Percentiles rank a stretch among this genome's conserved stretches.
These are phyloP conservation scores for Molothrus ater DNA, from an alignment of 2,797 vertebrate genomes.

Conservation along the genomic window DNA sequence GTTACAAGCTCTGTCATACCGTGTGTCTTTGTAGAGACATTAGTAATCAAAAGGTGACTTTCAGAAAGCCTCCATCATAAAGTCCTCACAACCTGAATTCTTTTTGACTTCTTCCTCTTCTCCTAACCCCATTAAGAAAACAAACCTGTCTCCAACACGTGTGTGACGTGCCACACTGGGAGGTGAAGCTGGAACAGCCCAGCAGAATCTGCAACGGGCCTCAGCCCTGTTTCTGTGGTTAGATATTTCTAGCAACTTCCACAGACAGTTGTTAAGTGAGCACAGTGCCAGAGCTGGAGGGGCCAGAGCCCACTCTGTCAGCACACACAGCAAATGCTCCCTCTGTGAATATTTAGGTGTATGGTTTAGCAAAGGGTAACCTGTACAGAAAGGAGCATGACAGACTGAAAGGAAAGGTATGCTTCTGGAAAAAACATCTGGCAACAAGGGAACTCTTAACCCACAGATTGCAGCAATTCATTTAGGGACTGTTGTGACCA, in stretches of 20 bases:
- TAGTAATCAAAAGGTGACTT: neutral
- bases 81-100: neutral
- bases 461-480: neutral
- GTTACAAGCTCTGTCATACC: neutral
- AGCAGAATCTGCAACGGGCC: neutral
- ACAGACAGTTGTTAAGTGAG: neutral
- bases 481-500: neutral
- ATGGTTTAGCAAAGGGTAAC: neutral
- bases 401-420: neutral
- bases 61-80: neutral
- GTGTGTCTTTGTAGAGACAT: neutral
- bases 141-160: neutral
- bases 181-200: neutral
- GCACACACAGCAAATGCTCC: neutral
- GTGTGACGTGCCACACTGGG: neutral
- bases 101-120: neutral
- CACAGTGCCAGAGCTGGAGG: neutral
- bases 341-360: neutral
- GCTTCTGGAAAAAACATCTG: neutral
- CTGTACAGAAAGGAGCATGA: neutral
- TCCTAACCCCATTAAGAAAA: neutral
- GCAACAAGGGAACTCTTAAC: neutral
- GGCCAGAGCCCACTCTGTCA: neutral
- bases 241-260: neutral
- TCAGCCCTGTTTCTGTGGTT: neutral